phyloP scores from a whole-genome alignment of 2,113 vertebrate genomes.

The Antigone vipio region DNA sequence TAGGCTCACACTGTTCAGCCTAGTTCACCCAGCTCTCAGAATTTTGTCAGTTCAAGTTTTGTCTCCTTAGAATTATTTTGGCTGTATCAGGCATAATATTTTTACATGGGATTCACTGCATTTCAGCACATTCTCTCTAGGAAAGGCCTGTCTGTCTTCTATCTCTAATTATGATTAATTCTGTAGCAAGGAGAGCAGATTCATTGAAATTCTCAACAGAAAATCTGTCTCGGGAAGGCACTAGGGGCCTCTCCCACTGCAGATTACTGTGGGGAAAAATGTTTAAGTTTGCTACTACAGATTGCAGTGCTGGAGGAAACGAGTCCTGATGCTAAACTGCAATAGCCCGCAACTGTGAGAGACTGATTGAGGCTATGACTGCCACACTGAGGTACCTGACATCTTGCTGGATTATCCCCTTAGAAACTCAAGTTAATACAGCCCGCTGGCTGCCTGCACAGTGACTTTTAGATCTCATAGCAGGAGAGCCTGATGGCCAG shows the following conservation, averaged over 20 bases:
- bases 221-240: not conserved
- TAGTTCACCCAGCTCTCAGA: not conserved
- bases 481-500: not conserved
- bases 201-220: not conserved
- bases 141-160: not conserved
- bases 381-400: not conserved
- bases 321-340: not conserved
- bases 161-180: not conserved
- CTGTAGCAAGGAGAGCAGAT: not conserved
- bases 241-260: not conserved
- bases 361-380: not conserved
- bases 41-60: not conserved
- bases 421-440: not conserved
- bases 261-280: not conserved
- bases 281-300: not conserved
- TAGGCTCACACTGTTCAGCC: not conserved
- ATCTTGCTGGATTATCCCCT: not conserved
- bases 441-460: not conserved
- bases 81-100: not conserved
- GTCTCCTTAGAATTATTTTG: not conserved
- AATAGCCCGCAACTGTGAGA: not conserved
- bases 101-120: not conserved
- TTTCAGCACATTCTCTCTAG: not conserved
- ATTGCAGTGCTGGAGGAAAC: not conserved
- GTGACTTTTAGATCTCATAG: not conserved